Conservation (phyloP, 2,888 invertebrate species). For the Hydrotaea diabolus region DNA sequence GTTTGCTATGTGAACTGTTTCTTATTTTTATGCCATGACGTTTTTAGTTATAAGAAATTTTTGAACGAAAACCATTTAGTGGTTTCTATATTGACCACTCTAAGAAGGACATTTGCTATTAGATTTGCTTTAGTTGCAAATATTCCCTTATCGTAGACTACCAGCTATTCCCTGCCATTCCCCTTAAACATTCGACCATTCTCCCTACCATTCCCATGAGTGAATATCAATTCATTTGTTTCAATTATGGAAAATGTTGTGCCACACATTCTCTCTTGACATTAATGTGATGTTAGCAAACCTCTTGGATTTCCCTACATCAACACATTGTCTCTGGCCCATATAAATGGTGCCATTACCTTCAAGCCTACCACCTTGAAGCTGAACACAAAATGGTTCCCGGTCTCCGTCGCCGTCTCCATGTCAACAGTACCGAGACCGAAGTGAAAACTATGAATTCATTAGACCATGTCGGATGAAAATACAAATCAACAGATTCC, state of each 20-base stretch:
- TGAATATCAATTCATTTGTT: background rate
- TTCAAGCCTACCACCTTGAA: background rate
- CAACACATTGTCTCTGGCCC: conserved; percentile 5
- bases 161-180: too few relatives aligned
- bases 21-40: too few relatives aligned
- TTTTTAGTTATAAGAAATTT: too few relatives aligned
- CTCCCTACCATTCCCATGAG: too few relatives aligned
- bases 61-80: too few relatives aligned
- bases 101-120: too few relatives aligned
- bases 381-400: background rate
- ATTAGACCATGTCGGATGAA: background rate
- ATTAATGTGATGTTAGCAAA: conserved; percentile 13
- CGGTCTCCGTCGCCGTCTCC: too few relatives aligned
- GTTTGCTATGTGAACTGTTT: too few relatives aligned
- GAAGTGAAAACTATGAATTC: background rate
- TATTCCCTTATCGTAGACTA: too few relatives aligned
- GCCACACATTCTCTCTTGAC: background rate
- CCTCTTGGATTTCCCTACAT: background rate
- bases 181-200: background rate
- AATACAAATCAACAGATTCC: conserved; percentile 2
- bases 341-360: conserved; percentile 18
- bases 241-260: background rate
- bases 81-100: too few relatives aligned
- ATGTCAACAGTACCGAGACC: background rate
- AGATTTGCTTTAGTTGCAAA: too few relatives aligned